These are phyloP conservation scores for Limonius californicus DNA, from an alignment of 1,140 invertebrate species.

Conservation along the genomic window DNA sequence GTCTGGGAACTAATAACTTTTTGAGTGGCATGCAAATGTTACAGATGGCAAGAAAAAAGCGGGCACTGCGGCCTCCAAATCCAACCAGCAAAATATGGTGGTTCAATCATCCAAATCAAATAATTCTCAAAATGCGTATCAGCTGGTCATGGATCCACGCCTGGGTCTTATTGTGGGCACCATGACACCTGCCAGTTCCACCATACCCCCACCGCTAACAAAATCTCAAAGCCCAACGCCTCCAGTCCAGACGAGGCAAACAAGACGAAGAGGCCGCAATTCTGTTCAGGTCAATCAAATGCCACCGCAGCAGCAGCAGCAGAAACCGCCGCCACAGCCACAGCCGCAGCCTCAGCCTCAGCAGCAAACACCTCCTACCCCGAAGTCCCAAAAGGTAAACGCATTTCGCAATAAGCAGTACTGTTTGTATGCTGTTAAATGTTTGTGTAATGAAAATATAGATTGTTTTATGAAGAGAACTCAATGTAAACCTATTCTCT, in stretches of 20 bases:
- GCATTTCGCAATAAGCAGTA: no score
- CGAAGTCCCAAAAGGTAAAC: no score
- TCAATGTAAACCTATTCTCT: no score
- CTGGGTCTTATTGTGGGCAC: constrained; percentile 51
- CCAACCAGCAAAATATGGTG: not conserved
- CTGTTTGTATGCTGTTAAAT: no score
- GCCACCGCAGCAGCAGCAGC: constrained; percentile 19
- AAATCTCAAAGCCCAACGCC: constrained; percentile 18
- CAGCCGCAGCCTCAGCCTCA: no score
- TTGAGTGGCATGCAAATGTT: no score
- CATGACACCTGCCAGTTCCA: constrained; percentile 37
- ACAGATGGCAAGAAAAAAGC: constrained; percentile 10
- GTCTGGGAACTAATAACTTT: no score
- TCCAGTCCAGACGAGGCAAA: not conserved
- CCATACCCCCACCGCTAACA: constrained; percentile 22
- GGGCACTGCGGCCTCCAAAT: no score
- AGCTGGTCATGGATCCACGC: constrained; percentile 54
- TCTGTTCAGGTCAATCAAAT: constrained; percentile 2
- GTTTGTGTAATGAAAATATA: no score
- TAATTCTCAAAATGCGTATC: constrained; percentile 31
- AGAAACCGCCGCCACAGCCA: not conserved
- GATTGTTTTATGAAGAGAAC: no score
- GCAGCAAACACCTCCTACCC: no score
- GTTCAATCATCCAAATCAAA: not conserved
- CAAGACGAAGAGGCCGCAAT: not conserved